phyloP scores from a whole-genome alignment of 1,140 invertebrate species.

The Bombus haemorrhoidalis region DNA sequence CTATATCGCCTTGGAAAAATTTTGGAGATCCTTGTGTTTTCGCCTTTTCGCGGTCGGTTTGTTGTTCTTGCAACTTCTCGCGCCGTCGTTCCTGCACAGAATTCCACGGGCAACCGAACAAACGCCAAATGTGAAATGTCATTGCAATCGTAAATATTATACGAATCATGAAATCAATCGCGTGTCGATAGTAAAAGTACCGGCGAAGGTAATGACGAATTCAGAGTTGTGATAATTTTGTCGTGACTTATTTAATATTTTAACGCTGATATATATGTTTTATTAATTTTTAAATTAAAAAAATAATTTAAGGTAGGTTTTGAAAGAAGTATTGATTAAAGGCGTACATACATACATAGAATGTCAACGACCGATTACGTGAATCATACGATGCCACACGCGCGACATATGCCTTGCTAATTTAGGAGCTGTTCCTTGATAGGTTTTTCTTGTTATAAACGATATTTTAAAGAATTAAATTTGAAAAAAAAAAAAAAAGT shows the following conservation, averaged over 20 bases:
- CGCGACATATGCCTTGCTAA: neutral
- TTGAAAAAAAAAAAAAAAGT: neutral
- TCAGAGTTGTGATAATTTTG: neutral
- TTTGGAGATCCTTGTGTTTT: constrained; percentile 9
- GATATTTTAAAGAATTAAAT: neutral
- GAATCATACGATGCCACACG: neutral
- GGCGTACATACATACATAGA: neutral
- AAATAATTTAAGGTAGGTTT: neutral
- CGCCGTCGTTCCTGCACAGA: neutral
- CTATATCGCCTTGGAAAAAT: constrained; percentile 41
- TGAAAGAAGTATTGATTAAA: no score
- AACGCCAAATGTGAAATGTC: no score
- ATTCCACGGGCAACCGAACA: neutral
- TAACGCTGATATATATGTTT: neutral
- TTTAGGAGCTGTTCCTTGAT: neutral
- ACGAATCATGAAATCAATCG: neutral
- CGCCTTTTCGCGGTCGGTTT: neutral
- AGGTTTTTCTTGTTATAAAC: neutral
- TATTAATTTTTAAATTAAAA: neutral
- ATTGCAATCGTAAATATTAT: neutral
- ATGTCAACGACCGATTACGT: constrained; percentile 57
- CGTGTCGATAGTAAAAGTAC: neutral
- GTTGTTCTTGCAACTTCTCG: neutral
- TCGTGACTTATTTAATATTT: neutral
- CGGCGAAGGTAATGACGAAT: neutral